These are phyloP conservation scores for Hybos culiciformis DNA, from an alignment of 2,888 invertebrate species.

Conservation along the genomic window DNA sequence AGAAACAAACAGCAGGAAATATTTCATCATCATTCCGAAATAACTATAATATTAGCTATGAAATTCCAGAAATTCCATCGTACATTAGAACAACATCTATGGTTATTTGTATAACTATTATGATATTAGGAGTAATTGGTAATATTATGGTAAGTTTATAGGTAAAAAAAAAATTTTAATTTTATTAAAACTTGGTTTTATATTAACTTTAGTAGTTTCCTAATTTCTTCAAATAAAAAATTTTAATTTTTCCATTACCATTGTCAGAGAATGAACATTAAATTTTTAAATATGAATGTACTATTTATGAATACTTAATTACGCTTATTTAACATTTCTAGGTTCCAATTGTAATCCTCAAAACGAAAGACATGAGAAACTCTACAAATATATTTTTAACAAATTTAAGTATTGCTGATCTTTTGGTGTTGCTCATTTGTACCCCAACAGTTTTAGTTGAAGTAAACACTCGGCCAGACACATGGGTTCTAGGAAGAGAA, in stretches of 20 bases:
- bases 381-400: slow-evolving; percentile 91
- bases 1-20: slow-evolving; percentile 12
- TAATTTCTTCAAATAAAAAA: not conserved
- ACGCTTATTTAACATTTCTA: no score
- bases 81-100: slow-evolving; percentile 83
- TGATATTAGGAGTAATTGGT: slow-evolving; percentile 80
- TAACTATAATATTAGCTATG: slow-evolving; percentile 10
- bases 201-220: not conserved
- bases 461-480: slow-evolving; percentile 78
- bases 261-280: no score
- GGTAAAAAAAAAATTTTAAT: not conserved
- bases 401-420: slow-evolving; percentile 83
- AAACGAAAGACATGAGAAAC: slow-evolving; percentile 86
- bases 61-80: slow-evolving; percentile 51
- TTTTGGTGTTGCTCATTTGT: slow-evolving; percentile 80
- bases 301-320: no score
- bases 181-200: not conserved
- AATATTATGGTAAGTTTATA: slow-evolving; percentile 64
- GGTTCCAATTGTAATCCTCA: slow-evolving; percentile 78
- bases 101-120: slow-evolving; percentile 73
- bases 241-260: no score
- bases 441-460: slow-evolving; percentile 91
- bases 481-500: slow-evolving; percentile 82
- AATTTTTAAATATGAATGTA: no score
- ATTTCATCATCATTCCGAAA: slow-evolving; percentile 12